Conservation (phyloP, 2,888 invertebrate genomes). For the Ichneumoninae sp. region DNA sequence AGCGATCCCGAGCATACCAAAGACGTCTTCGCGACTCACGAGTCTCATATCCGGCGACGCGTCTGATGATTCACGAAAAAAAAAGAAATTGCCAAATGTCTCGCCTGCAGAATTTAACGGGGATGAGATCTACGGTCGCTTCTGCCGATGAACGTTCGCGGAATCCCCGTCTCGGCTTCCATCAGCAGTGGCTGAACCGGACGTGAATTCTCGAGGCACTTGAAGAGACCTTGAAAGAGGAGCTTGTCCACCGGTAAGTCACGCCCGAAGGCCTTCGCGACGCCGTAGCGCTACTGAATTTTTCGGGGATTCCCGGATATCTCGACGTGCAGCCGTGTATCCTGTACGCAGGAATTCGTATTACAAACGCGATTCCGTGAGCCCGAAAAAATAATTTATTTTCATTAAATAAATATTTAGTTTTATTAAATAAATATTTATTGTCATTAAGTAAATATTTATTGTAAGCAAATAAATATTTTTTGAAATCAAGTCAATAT, state of each 20-base stretch:
- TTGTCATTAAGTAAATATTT: no score
- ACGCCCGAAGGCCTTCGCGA: slow-evolving; percentile 43
- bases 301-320: slow-evolving; percentile 51
- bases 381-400: no score
- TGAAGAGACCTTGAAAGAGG: slow-evolving; percentile 52
- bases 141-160: slow-evolving; percentile 15
- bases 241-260: slow-evolving; percentile 39
- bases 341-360: neutral
- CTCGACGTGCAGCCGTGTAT: neutral
- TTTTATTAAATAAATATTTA: no score
- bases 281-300: slow-evolving; percentile 24
- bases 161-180: slow-evolving; percentile 37
- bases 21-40: slow-evolving; percentile 12
- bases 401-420: no score
- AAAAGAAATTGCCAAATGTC: slow-evolving; percentile 35
- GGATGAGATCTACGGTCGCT: slow-evolving; percentile 24
- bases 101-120: slow-evolving; percentile 2
- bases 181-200: slow-evolving; percentile 50
- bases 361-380: neutral
- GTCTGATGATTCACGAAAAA: slow-evolving; percentile 44
- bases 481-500: no score
- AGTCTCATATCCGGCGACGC: slow-evolving; percentile 34
- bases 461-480: no score
- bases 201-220: slow-evolving; percentile 39
- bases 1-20: slow-evolving; percentile 50